Conservation (phyloP, 2,888 invertebrate genomes). For the Phragmatobia fuliginosa region DNA sequence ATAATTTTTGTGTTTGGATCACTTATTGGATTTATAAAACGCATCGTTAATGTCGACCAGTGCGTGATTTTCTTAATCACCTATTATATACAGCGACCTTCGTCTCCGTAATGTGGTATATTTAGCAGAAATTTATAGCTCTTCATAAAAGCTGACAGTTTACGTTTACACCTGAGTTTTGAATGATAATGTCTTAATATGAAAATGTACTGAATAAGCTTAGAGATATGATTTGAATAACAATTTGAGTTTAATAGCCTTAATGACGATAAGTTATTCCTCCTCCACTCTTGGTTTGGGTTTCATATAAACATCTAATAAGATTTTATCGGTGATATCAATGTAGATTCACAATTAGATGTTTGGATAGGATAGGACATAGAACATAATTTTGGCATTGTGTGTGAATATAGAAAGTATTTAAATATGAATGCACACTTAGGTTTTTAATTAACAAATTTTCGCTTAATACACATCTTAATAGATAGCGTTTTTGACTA, state of each 20-base stretch:
- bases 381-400: too few species aligned
- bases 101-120: constrained; percentile 23
- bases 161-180: constrained; percentile 26
- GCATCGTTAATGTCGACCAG: constrained; percentile 24
- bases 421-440: too few species aligned
- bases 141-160: constrained; percentile 48
- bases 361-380: too few species aligned
- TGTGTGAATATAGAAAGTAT: background rate
- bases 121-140: constrained; percentile 45
- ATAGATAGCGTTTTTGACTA: too few species aligned
- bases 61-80: constrained; percentile 29
- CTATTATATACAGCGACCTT: constrained; percentile 27
- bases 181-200: constrained; percentile 31
- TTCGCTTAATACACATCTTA: too few species aligned
- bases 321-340: background rate
- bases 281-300: background rate
- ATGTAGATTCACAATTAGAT: too few species aligned
- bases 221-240: background rate
- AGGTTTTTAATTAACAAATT: too few species aligned
- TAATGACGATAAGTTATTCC: background rate
- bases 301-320: background rate
- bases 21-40: background rate
- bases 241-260: background rate
- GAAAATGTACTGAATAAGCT: constrained; percentile 12
- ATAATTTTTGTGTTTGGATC: too few species aligned